Evolutionary conservation across 1,140 invertebrate genomes (phyloP).

Genomic region (Lethrus apterus): DNA sequence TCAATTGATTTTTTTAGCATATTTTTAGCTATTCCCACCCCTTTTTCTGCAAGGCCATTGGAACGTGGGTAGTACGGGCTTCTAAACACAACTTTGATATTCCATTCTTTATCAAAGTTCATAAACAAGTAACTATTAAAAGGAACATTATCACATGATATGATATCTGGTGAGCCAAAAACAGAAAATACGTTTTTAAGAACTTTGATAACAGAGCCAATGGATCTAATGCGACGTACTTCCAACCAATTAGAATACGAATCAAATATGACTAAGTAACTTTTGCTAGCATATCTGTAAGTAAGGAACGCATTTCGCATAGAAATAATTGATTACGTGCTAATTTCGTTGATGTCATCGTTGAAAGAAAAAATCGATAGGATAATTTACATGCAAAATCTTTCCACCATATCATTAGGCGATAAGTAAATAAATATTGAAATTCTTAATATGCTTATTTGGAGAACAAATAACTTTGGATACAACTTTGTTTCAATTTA

Average conservation of each 20-base stretch:
- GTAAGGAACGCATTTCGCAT: background rate
- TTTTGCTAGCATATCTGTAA: too few species aligned
- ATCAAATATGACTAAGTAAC: too few species aligned
- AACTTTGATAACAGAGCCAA: slow-evolving; percentile 19
- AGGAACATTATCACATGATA: too few species aligned
- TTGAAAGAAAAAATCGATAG: background rate
- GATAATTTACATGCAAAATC: background rate
- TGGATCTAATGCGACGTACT: slow-evolving; percentile 22
- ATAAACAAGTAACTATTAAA: slow-evolving; percentile 25
- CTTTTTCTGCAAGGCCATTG: slow-evolving; percentile 29
- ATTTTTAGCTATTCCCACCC: slow-evolving; percentile 28
- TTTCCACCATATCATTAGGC: too few species aligned
- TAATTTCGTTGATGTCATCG: too few species aligned
- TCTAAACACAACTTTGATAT: slow-evolving; percentile 25
- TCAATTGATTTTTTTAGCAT: slow-evolving; percentile 27
- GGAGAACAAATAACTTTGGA: too few species aligned
- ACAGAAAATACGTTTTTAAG: slow-evolving; percentile 27
- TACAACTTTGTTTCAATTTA: too few species aligned
- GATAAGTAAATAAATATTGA: too few species aligned
- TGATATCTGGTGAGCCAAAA: slow-evolving; percentile 32
- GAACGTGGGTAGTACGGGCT: slow-evolving; percentile 30
- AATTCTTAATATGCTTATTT: too few species aligned
- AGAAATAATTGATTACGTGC: background rate
- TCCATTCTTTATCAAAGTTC: slow-evolving; percentile 25
- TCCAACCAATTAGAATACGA: slow-evolving; percentile 30